Conservation (phyloP, 2,888 invertebrate species). For the Tineola bisselliella region DNA sequence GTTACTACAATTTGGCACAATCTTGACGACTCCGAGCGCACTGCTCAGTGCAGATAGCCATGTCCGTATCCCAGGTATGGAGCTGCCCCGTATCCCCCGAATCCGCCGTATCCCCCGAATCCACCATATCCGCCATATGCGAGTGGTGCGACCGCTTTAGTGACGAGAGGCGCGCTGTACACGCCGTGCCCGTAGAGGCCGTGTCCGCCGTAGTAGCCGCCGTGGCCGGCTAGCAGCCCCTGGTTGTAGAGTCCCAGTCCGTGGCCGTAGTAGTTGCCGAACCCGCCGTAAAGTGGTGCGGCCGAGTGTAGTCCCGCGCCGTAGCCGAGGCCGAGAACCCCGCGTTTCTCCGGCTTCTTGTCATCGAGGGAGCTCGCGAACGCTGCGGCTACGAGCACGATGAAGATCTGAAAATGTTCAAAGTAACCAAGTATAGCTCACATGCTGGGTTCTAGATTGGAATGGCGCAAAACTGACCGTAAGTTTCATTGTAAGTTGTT, state of each 20-base stretch:
- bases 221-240: slow-evolving; percentile 19
- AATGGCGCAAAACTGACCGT: background rate
- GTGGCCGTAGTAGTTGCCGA: slow-evolving; percentile 24
- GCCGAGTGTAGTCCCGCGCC: slow-evolving; percentile 16
- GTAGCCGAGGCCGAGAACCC: slow-evolving; percentile 19
- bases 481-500: background rate
- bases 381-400: background rate
- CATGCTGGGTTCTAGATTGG: too few species aligned
- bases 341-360: slow-evolving; percentile 15
- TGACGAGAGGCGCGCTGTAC: slow-evolving; percentile 4
- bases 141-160: background rate
- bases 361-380: slow-evolving; percentile 9
- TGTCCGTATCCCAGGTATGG: background rate
- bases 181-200: background rate
- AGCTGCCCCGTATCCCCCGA: background rate
- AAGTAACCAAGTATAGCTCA: too few species aligned
- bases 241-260: slow-evolving; percentile 25
- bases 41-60: background rate
- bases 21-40: background rate
- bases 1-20: background rate
- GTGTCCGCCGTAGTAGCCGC: background rate
- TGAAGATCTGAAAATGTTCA: background rate
- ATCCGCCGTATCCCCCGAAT: slow-evolving; percentile 16
- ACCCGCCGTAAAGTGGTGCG: slow-evolving; percentile 23
- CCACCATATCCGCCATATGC: slow-evolving; percentile 15